A percentile compares a stretch with the other conserved stretches of the same genome.
Evolutionary conservation across 2,797 vertebrate genomes (phyloP).

Genomic region (Potorous gilbertii): DNA sequence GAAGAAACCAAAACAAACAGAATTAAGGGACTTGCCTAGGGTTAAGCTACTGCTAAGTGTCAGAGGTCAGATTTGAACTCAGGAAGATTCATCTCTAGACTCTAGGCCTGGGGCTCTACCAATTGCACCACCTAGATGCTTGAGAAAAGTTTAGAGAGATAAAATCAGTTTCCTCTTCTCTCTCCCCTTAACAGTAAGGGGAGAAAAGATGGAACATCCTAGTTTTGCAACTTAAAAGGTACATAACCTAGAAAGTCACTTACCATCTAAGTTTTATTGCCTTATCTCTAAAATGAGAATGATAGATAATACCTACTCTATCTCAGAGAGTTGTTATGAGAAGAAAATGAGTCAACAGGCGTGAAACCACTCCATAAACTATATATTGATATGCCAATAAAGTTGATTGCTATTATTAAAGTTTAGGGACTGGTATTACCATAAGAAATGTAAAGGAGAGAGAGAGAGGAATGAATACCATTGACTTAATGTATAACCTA

Average conservation of each 20-base stretch:
- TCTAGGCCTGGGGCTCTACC: not conserved
- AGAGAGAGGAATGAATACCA: constrained; percentile 8
- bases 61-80: not conserved
- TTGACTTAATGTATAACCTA: not conserved
- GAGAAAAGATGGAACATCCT: not conserved
- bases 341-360: not conserved
- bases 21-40: not conserved
- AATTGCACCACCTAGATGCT: not conserved
- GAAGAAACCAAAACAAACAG: not conserved
- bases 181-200: not conserved
- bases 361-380: not conserved
- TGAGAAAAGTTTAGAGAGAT: not conserved
- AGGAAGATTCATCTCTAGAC: not conserved
- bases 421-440: not conserved
- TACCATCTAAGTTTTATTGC: not conserved
- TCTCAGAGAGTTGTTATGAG: not conserved
- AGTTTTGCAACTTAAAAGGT: not conserved
- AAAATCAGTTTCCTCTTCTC: not conserved
- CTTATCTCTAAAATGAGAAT: constrained; percentile 29
- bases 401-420: not conserved
- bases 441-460: not conserved
- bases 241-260: not conserved
- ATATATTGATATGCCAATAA: not conserved
- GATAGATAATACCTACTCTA: constrained; percentile 16
- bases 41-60: not conserved